Evolutionary conservation across 2,888 invertebrate genomes (phyloP), one percentile per base, ranked within the genome.

Genomic region (Yponomeuta malinellus): DNA sequence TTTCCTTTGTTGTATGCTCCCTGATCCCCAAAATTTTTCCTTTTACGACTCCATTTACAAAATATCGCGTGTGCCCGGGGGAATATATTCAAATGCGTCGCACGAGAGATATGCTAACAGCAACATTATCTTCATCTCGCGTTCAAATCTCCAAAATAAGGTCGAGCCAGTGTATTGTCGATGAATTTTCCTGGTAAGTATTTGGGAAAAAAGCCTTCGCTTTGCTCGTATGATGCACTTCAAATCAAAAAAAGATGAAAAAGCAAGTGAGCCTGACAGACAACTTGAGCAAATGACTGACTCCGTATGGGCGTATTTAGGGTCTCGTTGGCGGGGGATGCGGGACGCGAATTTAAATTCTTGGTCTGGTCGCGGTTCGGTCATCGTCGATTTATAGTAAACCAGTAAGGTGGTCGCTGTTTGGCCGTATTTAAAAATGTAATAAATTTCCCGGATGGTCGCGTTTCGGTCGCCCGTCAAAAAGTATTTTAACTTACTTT

Each of bases 111-210:
- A 85, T 85, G 84, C 81, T 85, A 86, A 86, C 85, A 81, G 85
- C 76, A 72, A 81, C 80, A 85, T 86, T 85, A 84, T 81, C 81
- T 81, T 82, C 85, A 85, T 85, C 84, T 86, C 83, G 79, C 78
- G 80, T 79, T 72, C 79, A 84, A 82, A 84, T 85, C 84, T 70
- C 15, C 12, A 63, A 78, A 83, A 81, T 79, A 79, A 81, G 82
- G 82, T 81, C 78, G 79, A 74, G 74, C 74, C 29, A 52, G 52
- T 59, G 52, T 15, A 59, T 59, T 59, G 52, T 15, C 52, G 52
- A 59, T 15, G 15, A 59, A 59, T 59, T 59, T 59, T 59, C 4
- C 3, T 15, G 12, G 10, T 15, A 59, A 15, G 52, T 59, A 15
- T 59, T 59, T 59, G 52, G 52, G 15, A 59, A 59, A 15, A 15